Base-by-base conservation (phyloP, 2,888 invertebrate genomes). In the Morpho deidamia region DNA sequence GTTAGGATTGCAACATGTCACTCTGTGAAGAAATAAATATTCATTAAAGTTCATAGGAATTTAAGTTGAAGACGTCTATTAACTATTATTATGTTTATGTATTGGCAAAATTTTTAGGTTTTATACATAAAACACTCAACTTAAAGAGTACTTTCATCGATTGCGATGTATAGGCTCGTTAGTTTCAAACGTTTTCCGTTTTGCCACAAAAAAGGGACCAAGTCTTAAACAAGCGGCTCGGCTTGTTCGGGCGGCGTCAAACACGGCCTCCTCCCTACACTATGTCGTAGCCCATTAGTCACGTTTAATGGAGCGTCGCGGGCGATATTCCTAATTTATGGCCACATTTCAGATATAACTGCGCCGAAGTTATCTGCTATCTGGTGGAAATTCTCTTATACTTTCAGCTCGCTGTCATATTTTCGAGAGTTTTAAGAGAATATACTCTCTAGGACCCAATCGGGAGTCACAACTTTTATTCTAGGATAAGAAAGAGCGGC, bases 371-470 rank as follows among this genome's bases (percentile, higher is more conserved):
- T 61, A 63, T 61, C 64, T 53, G 34, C 49, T 61, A 63, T 61
- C 64, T 51, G 34, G 42, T 37, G 42, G 37, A 56, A 55, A 59
- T 53, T 56, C 51, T 46, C 56, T 61, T 56, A 55, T 59, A 61
- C 61, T 60, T 55, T 56, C 51, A 56, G 44, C 47, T 48, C 39
- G 41, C 52, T 51, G 57, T 60, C 57, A 60, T 57, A 57, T 58
- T 58, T 55, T 41, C 38, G 33, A 51, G 48, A 54, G 54, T 40
- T 55, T 42, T 48, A 51, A 41, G n/a, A n/a, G n/a, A 91, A 92
- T 12, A 96, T 84, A 67, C 95, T 94, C 69, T 97, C 96, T 0
- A 92, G 78, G 11, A 98, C 91, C 98, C 98, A 99, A 81, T 99
- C 98, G 2, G 98, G 97, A 1, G 97, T 97, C 5, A 98, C 95